Evolutionary conservation across 2,113 vertebrate species (phyloP), one percentile per base, ranked within the genome.

Genomic region (Cyprinus carpio): DNA sequence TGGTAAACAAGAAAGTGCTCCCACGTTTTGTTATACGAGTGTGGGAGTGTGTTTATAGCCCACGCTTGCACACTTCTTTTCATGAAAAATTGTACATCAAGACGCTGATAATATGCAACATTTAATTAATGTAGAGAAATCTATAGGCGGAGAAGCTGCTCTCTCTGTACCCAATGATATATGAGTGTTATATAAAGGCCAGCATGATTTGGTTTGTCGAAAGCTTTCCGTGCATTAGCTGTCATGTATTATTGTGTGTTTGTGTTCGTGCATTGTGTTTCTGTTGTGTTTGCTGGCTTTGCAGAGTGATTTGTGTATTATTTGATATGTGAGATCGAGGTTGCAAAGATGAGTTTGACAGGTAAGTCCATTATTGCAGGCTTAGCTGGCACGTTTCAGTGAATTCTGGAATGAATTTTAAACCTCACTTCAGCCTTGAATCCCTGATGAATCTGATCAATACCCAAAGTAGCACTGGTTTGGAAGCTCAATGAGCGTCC

Each of bases 101-200:
- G 74, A 31, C 8, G 7, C 13, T 15, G n/a, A 31, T 76, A 76
- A 76, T 54, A 54, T 49, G 43, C 74, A 10, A 10, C 29, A 76
- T 29, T 46, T 54, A 76, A 76, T 76, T 2, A 76, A 49, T 2
- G 0, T 43, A 18, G 15, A 18, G 8, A 81, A 31, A 67, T 31
- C 62, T 23, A 81, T 65, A 49, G 58, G 65, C 27, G 29, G 65
- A 71, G 46, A 71, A 18, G 65, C 46, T 43, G 60, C 62, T 49
- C 79, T 81, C 79, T 81, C 79, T 81, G 60, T 67, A 64, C 62
- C 62, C 23, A 15, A 72, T 46, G 25, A 82, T 69, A 51, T 34
- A 54, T 54, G 6, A 46, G 79, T 88, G 84, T 85, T 87, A 87
- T 84, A 88, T 86, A 91, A 86, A 91, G 93, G 91, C 92, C 91